A percentile compares a stretch with the other conserved stretches of the same genome.
Conservation (phyloP, 2,888 invertebrate species). For the Dasypogon diadema region DNA sequence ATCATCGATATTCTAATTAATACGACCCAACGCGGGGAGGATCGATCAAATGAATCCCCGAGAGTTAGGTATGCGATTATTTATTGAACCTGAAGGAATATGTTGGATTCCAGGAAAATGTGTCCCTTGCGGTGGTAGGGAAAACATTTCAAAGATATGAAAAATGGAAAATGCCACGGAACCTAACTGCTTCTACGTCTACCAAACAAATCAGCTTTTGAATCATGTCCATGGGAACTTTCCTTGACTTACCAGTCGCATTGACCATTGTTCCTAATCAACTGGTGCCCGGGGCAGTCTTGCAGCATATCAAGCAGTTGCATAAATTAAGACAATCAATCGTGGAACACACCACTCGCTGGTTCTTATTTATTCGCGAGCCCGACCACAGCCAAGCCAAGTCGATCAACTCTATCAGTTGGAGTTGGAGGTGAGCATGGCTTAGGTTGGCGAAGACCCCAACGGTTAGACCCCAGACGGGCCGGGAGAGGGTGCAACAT, state of each 20-base stretch:
- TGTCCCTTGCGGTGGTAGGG: no score
- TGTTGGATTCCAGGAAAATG: background rate
- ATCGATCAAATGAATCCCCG: slow-evolving; percentile 42
- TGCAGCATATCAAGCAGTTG: slow-evolving; percentile 49
- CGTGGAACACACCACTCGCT: background rate
- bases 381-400: background rate
- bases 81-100: background rate
- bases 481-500: slow-evolving; percentile 25
- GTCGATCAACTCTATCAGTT: slow-evolving; percentile 19
- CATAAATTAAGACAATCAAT: slow-evolving; percentile 51
- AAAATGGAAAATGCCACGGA: slow-evolving; percentile 1
- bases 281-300: slow-evolving; percentile 38
- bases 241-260: slow-evolving; percentile 6
- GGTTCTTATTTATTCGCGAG: slow-evolving; percentile 22
- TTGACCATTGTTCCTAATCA: slow-evolving; percentile 46
- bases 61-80: slow-evolving; percentile 14
- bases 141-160: slow-evolving; percentile 16
- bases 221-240: slow-evolving; percentile 40
- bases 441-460: background rate
- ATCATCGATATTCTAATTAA: slow-evolving; percentile 49
- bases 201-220: slow-evolving; percentile 18
- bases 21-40: slow-evolving; percentile 26
- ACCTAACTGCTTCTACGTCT: slow-evolving; percentile 9
- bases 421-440: background rate
- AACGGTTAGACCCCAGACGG: background rate